Evolutionary conservation across 2,888 invertebrate species (phyloP).

Genomic region (Microctonus brassicae): DNA sequence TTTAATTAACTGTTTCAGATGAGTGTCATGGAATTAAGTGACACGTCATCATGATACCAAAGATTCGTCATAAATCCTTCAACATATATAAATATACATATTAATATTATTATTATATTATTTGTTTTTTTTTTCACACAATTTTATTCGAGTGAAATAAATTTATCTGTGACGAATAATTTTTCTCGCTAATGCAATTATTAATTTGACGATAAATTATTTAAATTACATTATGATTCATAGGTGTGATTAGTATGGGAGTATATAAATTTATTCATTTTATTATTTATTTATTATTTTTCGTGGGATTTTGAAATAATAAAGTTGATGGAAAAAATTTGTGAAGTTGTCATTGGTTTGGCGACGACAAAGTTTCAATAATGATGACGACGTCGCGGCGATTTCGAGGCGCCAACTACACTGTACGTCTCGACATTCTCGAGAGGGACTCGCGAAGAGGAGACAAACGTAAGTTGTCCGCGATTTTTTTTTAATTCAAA

Average conservation of each 20-base stretch:
- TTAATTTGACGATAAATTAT: no score
- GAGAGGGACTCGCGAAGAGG: neutral
- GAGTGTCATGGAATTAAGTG: neutral
- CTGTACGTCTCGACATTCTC: neutral
- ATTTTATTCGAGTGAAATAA: no score
- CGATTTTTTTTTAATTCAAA: no score
- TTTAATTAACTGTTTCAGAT: neutral
- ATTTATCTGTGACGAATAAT: no score
- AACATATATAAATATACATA: neutral
- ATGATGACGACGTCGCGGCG: neutral
- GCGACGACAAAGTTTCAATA: neutral
- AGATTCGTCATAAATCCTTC: no score
- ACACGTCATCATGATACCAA: neutral
- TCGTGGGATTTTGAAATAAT: neutral
- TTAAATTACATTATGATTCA: no score
- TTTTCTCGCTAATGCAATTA: no score
- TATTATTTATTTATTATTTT: neutral
- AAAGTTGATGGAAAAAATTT: neutral
- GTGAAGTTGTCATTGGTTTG: neutral
- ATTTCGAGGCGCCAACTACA: slow-evolving; percentile 1
- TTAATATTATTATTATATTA: neutral
- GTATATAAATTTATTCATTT: no score
- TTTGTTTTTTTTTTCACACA: neutral
- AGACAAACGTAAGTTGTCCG: no score
- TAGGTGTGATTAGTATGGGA: no score